Evolutionary conservation across 1,140 invertebrate genomes (phyloP), one percentile per base, ranked within the genome.

Genomic region (Charaxes varanes): DNA sequence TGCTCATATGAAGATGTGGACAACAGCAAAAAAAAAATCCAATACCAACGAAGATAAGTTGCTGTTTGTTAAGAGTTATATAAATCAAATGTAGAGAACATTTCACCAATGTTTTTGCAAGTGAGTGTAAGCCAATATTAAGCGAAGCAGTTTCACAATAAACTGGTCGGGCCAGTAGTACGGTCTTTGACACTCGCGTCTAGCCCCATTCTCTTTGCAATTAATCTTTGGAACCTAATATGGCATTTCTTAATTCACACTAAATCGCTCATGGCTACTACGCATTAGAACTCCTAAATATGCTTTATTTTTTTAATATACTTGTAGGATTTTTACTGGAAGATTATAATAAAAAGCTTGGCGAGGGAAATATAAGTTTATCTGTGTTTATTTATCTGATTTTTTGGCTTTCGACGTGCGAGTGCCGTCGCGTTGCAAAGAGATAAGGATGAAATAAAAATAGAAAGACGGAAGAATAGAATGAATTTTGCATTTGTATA

Each of bases 101-200:
- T 33, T 34, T 18, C 3, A 7, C 26, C 14, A 8, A 28, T 44
- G 26, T 36, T 30, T 32, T 44, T 41, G 27, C 27, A 46, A 42
- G 11, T 14, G 5, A 30, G 37, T 54, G 43, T 33, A 22, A 5
- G 7, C 11, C 12, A 7, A 32, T 6, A 16, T 34, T 31, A 31
- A 7, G 33, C 37, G 48, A 52, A 18, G 43, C 22, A 33, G 26
- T 61, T 61, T 56, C 53, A 42, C 50, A 53, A 57, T 41, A 44
- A 50, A 61, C 47, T 43, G 40, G 53, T 51, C 30, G 22, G 22
- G 36, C 46, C 18, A 31, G 53, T 51, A 41, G 14, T 41, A 26
- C 36, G 46, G 49, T 56, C 49, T 60, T 50, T 53, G 53, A 60
- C 55, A 53, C 46, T 16, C n/a, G 28, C 28, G 15, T n/a, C 5